phyloP scores from a whole-genome alignment of 2,888 invertebrate species.

The Girardia tigrina region DNA sequence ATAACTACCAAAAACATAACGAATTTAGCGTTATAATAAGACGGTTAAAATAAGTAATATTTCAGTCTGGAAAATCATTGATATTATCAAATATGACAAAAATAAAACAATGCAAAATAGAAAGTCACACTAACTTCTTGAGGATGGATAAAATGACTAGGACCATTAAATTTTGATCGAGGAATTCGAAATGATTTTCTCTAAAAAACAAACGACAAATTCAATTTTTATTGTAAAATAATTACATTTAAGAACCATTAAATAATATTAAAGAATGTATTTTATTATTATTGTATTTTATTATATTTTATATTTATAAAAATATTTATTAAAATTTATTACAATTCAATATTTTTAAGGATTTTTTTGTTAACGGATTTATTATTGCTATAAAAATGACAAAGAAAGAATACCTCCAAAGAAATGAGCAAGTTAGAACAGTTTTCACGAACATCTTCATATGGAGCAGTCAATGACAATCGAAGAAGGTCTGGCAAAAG shows the following conservation, averaged over 20 bases:
- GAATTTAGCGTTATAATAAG: no score
- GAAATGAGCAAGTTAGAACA: neutral
- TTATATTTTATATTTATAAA: neutral
- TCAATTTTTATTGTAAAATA: neutral
- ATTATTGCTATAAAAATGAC: no score
- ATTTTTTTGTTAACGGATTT: no score
- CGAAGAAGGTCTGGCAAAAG: conserved; percentile 8
- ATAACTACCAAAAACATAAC: no score
- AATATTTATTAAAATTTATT: neutral
- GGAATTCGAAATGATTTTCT: conserved; percentile 5
- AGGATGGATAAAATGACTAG: conserved; percentile 5
- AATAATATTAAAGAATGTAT: no score
- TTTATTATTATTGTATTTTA: neutral
- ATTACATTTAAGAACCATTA: no score
- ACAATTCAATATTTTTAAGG: no score
- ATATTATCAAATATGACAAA: neutral
- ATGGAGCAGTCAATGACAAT: neutral
- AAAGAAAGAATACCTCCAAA: neutral
- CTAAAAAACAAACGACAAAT: neutral
- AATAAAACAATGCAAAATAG: neutral
- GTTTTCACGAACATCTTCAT: neutral
- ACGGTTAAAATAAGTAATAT: no score
- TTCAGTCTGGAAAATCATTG: no score
- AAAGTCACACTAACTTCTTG: neutral
- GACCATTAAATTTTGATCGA: neutral